phyloP scores from a whole-genome alignment of 2,797 vertebrate genomes.

The Leuciscus waleckii region DNA sequence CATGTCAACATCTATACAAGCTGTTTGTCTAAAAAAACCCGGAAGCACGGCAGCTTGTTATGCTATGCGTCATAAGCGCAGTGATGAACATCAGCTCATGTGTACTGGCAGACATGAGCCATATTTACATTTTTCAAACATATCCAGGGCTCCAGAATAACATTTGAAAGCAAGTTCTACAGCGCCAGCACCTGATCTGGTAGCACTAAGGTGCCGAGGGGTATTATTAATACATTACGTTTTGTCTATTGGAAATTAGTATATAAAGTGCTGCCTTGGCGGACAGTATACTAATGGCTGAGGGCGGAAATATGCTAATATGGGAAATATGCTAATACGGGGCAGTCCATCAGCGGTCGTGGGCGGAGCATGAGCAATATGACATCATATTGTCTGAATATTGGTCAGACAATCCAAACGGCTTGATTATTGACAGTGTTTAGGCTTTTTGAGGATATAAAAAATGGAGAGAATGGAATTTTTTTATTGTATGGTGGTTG shows the following conservation, averaged over 20 bases:
- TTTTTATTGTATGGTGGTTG: too few species aligned
- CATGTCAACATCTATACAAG: neutral
- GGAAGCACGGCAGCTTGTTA: neutral
- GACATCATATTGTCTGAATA: too few species aligned
- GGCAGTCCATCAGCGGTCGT: too few species aligned
- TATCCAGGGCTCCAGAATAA: neutral
- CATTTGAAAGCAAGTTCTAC: neutral
- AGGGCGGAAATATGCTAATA: too few species aligned
- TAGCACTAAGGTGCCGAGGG: neutral
- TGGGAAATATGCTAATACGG: too few species aligned
- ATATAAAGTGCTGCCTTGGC: neutral
- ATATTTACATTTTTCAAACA: neutral
- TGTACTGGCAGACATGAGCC: neutral
- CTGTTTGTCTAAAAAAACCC: neutral
- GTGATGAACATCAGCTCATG: constrained; percentile 16
- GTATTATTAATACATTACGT: neutral
- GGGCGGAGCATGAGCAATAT: too few species aligned
- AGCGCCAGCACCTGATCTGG: neutral
- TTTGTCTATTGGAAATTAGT: neutral
- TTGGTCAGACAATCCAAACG: too few species aligned
- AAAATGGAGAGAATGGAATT: too few species aligned
- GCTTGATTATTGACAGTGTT: too few species aligned
- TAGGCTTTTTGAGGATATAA: too few species aligned
- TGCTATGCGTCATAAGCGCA: neutral
- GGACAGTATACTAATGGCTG: too few species aligned